Evolutionary conservation across 2,113 vertebrate species (phyloP).

Genomic region (Tetrax tetrax): DNA sequence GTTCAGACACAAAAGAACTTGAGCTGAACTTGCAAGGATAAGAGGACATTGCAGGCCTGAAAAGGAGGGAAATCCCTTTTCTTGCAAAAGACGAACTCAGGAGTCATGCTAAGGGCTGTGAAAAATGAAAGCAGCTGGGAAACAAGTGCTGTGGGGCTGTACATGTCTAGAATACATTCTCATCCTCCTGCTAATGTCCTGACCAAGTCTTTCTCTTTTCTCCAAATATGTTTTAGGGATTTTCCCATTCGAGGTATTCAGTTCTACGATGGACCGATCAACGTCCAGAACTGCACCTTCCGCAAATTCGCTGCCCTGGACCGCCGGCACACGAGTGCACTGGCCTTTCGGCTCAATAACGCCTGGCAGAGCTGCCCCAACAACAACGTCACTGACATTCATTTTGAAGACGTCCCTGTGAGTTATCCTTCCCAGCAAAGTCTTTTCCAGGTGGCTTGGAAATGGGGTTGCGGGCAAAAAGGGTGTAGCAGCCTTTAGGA

Average conservation of each 20-base stretch:
- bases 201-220: neutral
- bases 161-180: neutral
- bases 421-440: slow-evolving; percentile 51
- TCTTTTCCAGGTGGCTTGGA: neutral
- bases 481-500: neutral
- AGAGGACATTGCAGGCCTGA: neutral
- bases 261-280: slow-evolving; percentile 95
- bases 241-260: slow-evolving; percentile 95
- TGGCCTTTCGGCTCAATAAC: slow-evolving; percentile 97
- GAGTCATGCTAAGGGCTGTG: neutral
- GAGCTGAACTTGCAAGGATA: slow-evolving; percentile 19
- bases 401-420: slow-evolving; percentile 91
- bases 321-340: slow-evolving; percentile 91
- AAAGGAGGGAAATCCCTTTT: slow-evolving; percentile 8
- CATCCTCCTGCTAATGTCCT: neutral
- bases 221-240: slow-evolving; percentile 73
- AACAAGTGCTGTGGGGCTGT: neutral
- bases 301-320: slow-evolving; percentile 89
- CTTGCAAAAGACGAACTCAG: neutral
- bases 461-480: neutral
- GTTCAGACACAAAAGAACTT: neutral
- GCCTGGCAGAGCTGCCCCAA: slow-evolving; percentile 99
- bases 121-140: neutral
- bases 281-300: slow-evolving; percentile 94
- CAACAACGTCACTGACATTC: slow-evolving; percentile 87